Base-by-base conservation (phyloP, 1,140 invertebrate species). In the Drosophila leontia region DNA sequence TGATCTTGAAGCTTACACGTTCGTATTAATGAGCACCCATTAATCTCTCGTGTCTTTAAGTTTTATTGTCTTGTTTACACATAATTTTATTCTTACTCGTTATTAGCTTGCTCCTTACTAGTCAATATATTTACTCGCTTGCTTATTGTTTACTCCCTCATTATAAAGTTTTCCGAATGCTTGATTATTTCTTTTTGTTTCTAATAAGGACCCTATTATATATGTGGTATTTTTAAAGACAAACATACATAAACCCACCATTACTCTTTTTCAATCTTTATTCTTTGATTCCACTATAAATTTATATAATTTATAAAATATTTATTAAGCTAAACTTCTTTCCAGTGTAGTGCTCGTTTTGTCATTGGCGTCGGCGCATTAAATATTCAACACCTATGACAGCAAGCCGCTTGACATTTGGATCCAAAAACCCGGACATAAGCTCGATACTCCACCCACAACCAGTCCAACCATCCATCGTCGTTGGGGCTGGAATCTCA, bases 361-460 rank as follows among this genome's bases (percentile, higher is more conserved):
- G 77, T 55, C 60, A 65, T 42, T 50, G 53, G 64, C 41, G 56
- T 47, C 68, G 48, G 65, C 45, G 64, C 80, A 86, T 86, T 82
- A 78, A 86, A 82, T 86, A 86, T 86, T 76, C 83, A 86, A 82
- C 82, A 82, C 76, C 82, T 86, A 86, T 82, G 83, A 82, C 75
- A 78, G 56, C 50, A 48, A 78, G 53, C 70, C 70, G 70, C 70
- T 74, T 74, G 70, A 74, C 70, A 74, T 74, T 74, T 74, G 19
- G 51, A 71, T 71, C 65, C 42, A 3, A 35, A 32, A 15, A 13
- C 51, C 35, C 67, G 13, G 12, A 15, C 32, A 56, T 35, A 56
- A 35, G 9, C 34, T 29, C 44, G 13, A 41, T 50, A 17, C 44
- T 23, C 23, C 23, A 23, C 44, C 19, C 48, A 9, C 19, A 23